These are phyloP conservation scores for Ascidia mentula DNA, from an alignment of 23 tunicate genomes.

Conservation along the genomic window DNA sequence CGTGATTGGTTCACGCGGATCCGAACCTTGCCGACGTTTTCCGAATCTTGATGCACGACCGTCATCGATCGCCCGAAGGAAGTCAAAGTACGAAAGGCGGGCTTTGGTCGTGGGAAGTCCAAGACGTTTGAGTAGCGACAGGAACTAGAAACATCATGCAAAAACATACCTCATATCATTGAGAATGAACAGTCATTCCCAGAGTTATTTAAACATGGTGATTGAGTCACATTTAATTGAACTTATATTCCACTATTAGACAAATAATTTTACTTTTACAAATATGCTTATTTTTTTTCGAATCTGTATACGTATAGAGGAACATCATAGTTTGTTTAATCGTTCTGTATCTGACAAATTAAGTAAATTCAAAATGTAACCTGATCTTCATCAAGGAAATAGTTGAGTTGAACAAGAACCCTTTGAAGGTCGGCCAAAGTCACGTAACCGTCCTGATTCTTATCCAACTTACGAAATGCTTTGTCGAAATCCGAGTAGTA, in stretches of 20 bases:
- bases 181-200: too few relatives aligned
- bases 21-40: conserved; percentile 25
- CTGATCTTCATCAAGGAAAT: conserved; percentile 79
- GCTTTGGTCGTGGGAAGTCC: conserved; percentile 57
- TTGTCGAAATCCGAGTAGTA: conserved; percentile 85
- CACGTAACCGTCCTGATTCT: conserved; percentile 82
- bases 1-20: conserved; percentile 44
- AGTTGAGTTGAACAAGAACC: conserved; percentile 74
- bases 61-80: conserved; percentile 85
- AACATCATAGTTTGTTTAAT: too few relatives aligned
- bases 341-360: too few relatives aligned
- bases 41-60: conserved; percentile 89
- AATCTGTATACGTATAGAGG: too few relatives aligned
- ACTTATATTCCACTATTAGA: too few relatives aligned
- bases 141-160: conserved; percentile 57
- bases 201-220: too few relatives aligned
- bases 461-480: conserved; percentile 75
- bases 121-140: conserved; percentile 53
- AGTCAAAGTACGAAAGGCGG: conserved; percentile 82
- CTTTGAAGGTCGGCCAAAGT: conserved; percentile 76
- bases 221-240: too few relatives aligned
- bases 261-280: background rate
- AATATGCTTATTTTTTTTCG: background rate
- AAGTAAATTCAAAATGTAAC: conserved; percentile 26
- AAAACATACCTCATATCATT: too few relatives aligned